Base-by-base conservation (phyloP, 2,888 invertebrate species). In the Lucinisca nassula region DNA sequence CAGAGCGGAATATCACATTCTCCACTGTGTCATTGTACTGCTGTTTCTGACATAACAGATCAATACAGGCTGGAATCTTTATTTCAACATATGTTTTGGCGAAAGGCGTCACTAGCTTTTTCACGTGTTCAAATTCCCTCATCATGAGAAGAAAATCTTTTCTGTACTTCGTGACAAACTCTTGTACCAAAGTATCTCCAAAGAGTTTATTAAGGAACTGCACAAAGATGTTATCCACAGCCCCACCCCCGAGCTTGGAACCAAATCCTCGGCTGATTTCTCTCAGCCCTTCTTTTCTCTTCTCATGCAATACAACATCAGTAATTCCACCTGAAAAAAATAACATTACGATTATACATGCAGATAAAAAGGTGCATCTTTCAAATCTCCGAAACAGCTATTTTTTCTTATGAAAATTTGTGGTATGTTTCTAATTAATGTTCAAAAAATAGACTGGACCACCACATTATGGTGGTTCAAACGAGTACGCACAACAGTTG, bases 271-370 rank as follows among this genome's bases (percentile, higher is more conserved):
- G 67, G 32, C 82, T 85, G 21, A 90, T 84, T 45, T 90, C 90
- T 30, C 90, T 73, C 12, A 90, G 32, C 0, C 87, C 87, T n/a
- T 90, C 87, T 74, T 85, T 85, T 8, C 85, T 73, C 24, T 90
- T 90, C 78, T 90, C 90, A 81, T 90, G 90, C 40, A 90, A 58
- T 10, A 87, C 83, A 49, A 90, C 84, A 35, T 90, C 90, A n/a
- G 90, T 90, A 12, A 90, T 58, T 17, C 90, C 90, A 35, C 90
- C 90, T 90, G 61, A 17, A 83, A 80, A 49, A 67, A n/a, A n/a
- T n/a, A n/a, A n/a, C n/a, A n/a, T n/a, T n/a, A n/a, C n/a, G n/a
- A n/a, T n/a, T n/a, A n/a, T n/a, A n/a, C n/a, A n/a, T n/a, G n/a
- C n/a, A n/a, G n/a, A n/a, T n/a, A n/a, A n/a, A n/a, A n/a, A n/a